Conservation (phyloP, 2,113 vertebrate species). For the Oryctolagus cuniculus region mOryCun1.1 NC_091437.1:64133501-64134000, state of each 20-base stretch:
- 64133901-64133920: conserved; percentile 36
- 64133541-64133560: conserved; percentile 12
- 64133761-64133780: not conserved
- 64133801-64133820: not conserved
- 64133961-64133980: not conserved
- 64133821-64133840: not conserved
- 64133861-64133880: not conserved
- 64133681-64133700: not conserved
- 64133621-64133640: not conserved
- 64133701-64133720: not conserved
- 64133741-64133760: not conserved
- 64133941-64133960: not conserved
- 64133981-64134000: not conserved
- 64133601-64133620: not conserved
- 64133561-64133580: not conserved
- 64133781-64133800: not conserved
- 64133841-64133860: conserved; percentile 20
- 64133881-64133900: not conserved
- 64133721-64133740: not conserved
- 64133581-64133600: conserved; percentile 46
- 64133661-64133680: not conserved
- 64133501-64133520: conserved; percentile 15
- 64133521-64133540: not conserved
- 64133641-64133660: not conserved
- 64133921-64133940: not conserved